phyloP scores from a whole-genome alignment of 2,888 invertebrate genomes.

The Cylloceria caligata region DNA sequence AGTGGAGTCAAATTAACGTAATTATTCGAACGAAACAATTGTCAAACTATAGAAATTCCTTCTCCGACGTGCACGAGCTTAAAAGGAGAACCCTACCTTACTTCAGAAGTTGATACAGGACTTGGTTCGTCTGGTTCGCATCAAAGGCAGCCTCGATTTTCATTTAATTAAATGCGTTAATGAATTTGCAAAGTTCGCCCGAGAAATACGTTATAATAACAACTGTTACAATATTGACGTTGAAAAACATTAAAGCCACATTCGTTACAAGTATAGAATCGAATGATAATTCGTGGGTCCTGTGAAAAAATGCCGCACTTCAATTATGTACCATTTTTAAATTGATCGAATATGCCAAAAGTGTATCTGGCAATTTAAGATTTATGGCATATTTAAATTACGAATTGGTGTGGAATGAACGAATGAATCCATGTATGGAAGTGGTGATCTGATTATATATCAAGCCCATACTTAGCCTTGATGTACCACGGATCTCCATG shows the following conservation, averaged over 20 bases:
- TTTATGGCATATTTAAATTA: neutral
- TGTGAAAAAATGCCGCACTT: neutral
- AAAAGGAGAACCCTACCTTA: neutral
- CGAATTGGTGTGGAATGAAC: neutral
- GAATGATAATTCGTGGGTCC: neutral
- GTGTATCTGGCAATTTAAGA: neutral
- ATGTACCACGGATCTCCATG: conserved; percentile 9
- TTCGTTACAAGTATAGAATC: neutral
- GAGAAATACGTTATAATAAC: neutral
- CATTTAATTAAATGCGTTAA: conserved; percentile 11
- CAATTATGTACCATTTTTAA: neutral
- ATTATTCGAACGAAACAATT: conserved; percentile 48
- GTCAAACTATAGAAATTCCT: conserved; percentile 20
- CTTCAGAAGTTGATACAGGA: conserved; percentile 2
- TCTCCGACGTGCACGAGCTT: neutral
- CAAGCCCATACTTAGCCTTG: neutral
- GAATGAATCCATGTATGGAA: neutral
- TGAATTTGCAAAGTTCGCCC: neutral
- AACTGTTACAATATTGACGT: neutral
- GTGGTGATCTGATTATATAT: neutral
- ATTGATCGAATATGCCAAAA: neutral
- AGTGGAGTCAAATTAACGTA: conserved; percentile 52
- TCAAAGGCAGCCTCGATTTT: conserved; percentile 18
- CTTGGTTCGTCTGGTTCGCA: neutral
- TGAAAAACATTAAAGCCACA: neutral